These are phyloP conservation scores for Neomonachus schauinslandi DNA, from an alignment of 2,113 vertebrate species.

Conservation along the genomic window DNA sequence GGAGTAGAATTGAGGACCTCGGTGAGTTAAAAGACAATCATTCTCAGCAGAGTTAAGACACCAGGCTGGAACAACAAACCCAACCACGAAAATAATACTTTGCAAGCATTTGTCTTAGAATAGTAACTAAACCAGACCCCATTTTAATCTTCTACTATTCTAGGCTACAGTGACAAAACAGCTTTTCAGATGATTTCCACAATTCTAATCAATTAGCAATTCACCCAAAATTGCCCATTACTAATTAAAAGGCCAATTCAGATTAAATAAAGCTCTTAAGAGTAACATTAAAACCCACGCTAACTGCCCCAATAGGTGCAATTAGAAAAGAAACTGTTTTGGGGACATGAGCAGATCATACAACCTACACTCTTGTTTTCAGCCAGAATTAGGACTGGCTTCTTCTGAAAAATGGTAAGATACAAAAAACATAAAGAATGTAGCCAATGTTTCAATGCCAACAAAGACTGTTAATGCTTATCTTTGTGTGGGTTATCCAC, in stretches of 20 bases:
- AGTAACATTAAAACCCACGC: conserved; percentile 69
- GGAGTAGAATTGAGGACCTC: conserved; percentile 70
- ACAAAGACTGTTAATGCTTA: conserved; percentile 24
- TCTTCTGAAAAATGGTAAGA: conserved; percentile 30
- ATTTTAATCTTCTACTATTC: conserved; percentile 41
- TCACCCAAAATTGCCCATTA: conserved; percentile 62
- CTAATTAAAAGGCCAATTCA: conserved; percentile 75
- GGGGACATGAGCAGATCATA: conserved; percentile 35
- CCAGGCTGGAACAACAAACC: conserved; percentile 65
- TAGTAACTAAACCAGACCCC: conserved; percentile 57
- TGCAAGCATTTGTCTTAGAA: conserved; percentile 54
- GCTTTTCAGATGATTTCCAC: conserved; percentile 59
- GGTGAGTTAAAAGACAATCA: conserved; percentile 77
- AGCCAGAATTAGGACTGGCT: conserved; percentile 13
- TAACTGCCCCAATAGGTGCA: conserved; percentile 58
- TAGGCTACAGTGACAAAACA: conserved; percentile 47
- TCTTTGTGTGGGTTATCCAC: neutral
- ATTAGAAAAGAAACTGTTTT: conserved; percentile 59
- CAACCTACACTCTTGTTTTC: conserved; percentile 16
- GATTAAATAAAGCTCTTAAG: conserved; percentile 76
- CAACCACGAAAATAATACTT: conserved; percentile 61
- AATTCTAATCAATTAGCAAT: conserved; percentile 73
- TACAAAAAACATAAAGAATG: neutral
- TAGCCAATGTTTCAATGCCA: conserved; percentile 17
- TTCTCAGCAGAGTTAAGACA: conserved; percentile 75